These are phyloP conservation scores for Cetonia aurata DNA, from an alignment of 2,888 invertebrate genomes.

Conservation along the genomic window DNA sequence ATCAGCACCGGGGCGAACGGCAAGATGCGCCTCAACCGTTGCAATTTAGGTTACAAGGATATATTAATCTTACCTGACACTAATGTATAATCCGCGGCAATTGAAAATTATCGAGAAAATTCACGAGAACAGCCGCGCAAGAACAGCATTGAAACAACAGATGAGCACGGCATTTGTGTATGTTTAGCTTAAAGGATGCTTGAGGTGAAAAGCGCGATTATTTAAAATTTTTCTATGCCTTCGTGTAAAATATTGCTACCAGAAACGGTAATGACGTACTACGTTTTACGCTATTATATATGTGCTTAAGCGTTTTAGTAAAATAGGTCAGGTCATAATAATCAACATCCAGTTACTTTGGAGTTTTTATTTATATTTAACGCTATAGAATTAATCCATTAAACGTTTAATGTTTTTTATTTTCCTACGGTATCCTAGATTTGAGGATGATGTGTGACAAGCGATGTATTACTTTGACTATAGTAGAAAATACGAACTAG, in stretches of 20 bases:
- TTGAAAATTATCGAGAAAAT: slow-evolving; percentile 25
- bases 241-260: slow-evolving; percentile 12
- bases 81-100: slow-evolving; percentile 23
- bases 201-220: slow-evolving; percentile 5
- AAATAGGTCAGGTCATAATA: too few species aligned
- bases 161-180: background rate
- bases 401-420: too few species aligned
- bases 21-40: background rate
- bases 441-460: too few species aligned
- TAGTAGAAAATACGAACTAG: too few species aligned
- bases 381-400: too few species aligned
- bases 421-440: too few species aligned
- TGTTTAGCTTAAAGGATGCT: slow-evolving; percentile 16
- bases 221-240: background rate
- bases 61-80: slow-evolving; percentile 26
- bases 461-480: too few species aligned
- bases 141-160: background rate
- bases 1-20: slow-evolving; percentile 7
- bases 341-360: too few species aligned
- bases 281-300: background rate
- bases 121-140: background rate
- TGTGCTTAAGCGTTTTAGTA: too few species aligned
- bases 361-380: too few species aligned
- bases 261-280: slow-evolving; percentile 3
- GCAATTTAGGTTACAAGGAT: slow-evolving; percentile 11